Evolutionary conservation across 2,113 vertebrate genomes (phyloP), one percentile per base, ranked within the genome.

Genomic region (Cebus imitator): DNA sequence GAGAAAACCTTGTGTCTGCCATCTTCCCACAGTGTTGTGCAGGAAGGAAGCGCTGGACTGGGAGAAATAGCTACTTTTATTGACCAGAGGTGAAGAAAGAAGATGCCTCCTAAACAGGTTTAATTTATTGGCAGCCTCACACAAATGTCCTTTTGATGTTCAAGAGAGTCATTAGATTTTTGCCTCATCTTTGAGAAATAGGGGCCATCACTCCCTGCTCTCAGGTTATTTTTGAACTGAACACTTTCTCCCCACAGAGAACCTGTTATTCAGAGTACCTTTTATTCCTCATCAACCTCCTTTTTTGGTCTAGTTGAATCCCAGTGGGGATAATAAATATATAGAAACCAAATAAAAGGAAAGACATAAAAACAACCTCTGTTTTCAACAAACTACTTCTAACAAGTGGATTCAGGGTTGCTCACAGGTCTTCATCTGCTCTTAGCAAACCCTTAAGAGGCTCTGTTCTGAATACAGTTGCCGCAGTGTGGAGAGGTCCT

Each of bases 181-280:
- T 17, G 16, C 25, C 66, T 93, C 25, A 12, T 88, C 52, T 66
- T 64, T 87, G 45, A 89, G 82, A 93, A 92, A 93, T 43, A n/a
- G 82, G 27, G 61, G 43, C 79, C 35, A 12, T 76, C 75, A 90
- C 58, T 64, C 76, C 37, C 2, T 75, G 48, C 72, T 96, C 48
- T 89, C 91, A 32, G 87, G 76, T 87, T 88, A 87, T 89, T 95
- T 95, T 89, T 94, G 66, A 96, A 95, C 94, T 57, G 84, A 84
- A 66, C 21, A 84, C 87, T 87, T 92, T 80, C 43, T 84, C 61
- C 92, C 68, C 12, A 52, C 40, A n/a, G 55, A 95, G 81, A 93
- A 84, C 70, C 94, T 88, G 20, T 93, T 97, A 93, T 94, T 94
- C 94, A 86, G 83, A 90, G 30, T 70, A 64, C 75, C 43, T 83